phyloP scores from a whole-genome alignment of 2,888 invertebrate genomes.

The Sisyra nigra region DNA sequence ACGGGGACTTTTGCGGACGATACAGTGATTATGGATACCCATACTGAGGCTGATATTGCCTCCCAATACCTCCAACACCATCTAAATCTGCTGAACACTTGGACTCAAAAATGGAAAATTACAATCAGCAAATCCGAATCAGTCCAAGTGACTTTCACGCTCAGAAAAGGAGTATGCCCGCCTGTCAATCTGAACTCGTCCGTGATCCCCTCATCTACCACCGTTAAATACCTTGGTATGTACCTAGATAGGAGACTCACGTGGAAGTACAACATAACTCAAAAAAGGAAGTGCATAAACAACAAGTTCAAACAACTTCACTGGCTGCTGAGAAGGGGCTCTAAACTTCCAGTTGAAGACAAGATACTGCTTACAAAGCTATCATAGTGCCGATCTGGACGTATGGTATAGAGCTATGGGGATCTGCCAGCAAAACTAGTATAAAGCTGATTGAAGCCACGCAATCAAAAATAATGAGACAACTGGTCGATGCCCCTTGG shows the following conservation, averaged over 20 bases:
- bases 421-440: no score
- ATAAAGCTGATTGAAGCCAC: no score
- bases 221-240: conserved; percentile 10
- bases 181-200: conserved; percentile 8
- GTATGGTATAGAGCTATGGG: no score
- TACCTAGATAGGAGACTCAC: conserved; percentile 10
- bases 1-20: conserved; percentile 14
- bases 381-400: no score
- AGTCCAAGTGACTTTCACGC: conserved; percentile 14
- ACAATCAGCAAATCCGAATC: conserved; percentile 14
- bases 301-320: no score
- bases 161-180: conserved; percentile 12
- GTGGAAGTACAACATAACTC: conserved; percentile 6
- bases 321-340: no score
- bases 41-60: conserved; percentile 11
- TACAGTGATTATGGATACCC: conserved; percentile 11
- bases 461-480: no score
- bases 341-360: no score
- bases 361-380: no score
- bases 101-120: conserved; percentile 13
- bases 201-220: conserved; percentile 6
- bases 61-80: conserved; percentile 13
- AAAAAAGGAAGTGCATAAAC: no score
- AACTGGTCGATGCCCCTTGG: no score
- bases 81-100: conserved; percentile 11